Evolutionary conservation across 1,140 invertebrate species (phyloP).

Genomic region (Solenopsis invicta): DNA sequence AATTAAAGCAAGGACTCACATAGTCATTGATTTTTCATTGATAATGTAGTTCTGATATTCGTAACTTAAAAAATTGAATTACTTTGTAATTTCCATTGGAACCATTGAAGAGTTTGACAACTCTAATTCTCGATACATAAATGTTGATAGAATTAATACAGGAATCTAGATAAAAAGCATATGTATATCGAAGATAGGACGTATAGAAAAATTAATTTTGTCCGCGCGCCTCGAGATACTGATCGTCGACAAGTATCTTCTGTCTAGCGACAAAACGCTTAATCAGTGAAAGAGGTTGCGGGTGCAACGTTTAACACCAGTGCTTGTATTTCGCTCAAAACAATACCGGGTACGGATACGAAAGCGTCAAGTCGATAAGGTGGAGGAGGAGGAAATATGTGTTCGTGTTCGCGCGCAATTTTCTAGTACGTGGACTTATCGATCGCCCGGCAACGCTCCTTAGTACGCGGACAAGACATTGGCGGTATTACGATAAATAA

Average conservation of each 20-base stretch:
- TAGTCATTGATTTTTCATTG: no score
- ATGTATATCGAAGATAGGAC: neutral
- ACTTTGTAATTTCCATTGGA: neutral
- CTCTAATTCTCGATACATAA: neutral
- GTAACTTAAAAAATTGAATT: neutral
- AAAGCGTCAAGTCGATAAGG: slow-evolving; percentile 48
- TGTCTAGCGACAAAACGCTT: slow-evolving; percentile 23
- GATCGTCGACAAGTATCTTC: slow-evolving; percentile 28
- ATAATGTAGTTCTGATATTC: neutral
- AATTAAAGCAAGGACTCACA: no score
- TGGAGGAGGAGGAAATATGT: slow-evolving; percentile 12
- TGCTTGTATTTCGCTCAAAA: slow-evolving; percentile 30
- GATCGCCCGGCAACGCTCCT: slow-evolving; percentile 36
- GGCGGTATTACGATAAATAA: slow-evolving; percentile 24
- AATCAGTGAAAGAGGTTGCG: slow-evolving; percentile 33
- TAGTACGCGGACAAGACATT: slow-evolving; percentile 22
- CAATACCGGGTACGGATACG: slow-evolving; percentile 42
- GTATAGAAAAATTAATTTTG: neutral
- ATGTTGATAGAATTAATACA: neutral
- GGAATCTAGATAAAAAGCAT: neutral
- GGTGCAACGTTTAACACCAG: slow-evolving; percentile 4
- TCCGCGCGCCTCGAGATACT: neutral
- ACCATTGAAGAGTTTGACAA: neutral
- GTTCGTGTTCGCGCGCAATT: slow-evolving; percentile 43
- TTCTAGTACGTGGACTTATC: slow-evolving; percentile 48